Evolutionary conservation across 2,113 vertebrate genomes (phyloP), one percentile per base, ranked within the genome.

Genomic region (Myrmophylax atrothorax): DNA sequence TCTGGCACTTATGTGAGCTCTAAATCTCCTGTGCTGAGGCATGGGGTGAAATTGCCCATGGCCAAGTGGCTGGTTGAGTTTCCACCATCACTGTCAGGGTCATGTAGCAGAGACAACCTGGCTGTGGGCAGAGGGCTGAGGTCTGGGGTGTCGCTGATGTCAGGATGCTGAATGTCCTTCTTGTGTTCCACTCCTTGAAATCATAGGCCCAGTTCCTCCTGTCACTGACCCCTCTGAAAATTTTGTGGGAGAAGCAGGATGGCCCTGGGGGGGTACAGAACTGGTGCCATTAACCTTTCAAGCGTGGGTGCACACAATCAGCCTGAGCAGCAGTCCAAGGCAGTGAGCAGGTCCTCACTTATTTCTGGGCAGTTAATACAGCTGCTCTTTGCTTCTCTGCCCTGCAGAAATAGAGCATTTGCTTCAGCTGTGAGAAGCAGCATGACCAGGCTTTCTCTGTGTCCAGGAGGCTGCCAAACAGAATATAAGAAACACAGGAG

Each of bases 221-320:
- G 52, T 11, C 22, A 17, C 17, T 0, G 0, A 10, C 17, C 31
- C 17, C 58, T 15, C 14, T 25, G 74, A 52, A 26, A 67, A 33
- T 58, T 70, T 3, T 37, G n/a, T 72, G n/a, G 63, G 58, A 58
- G 73, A 56, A 67, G 50, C 40, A 66, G 40, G 35, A 12, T 37
- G 18, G 22, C 23, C 26, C 47, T 23, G 18, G 5, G 15, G 15
- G 42, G n/a, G 23, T 22, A 53, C 37, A 52, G 20, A 35, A 14
- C 18, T 72, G 63, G 12, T 67, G 19, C 67, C 6, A 3, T 19
- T 50, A 25, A 31, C 14, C 1, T 44, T 47, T n/a, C 37, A 24
- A 37, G 47, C 22, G 6, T 50, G 63, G 22, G 12, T 9, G 55
- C 67, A 25, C 50, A 16, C 18, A 20, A 28, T 52, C 47, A 18